These are phyloP conservation scores for Tipula helvola DNA, from an alignment of 2,888 invertebrate species.

Conservation along the genomic window DNA sequence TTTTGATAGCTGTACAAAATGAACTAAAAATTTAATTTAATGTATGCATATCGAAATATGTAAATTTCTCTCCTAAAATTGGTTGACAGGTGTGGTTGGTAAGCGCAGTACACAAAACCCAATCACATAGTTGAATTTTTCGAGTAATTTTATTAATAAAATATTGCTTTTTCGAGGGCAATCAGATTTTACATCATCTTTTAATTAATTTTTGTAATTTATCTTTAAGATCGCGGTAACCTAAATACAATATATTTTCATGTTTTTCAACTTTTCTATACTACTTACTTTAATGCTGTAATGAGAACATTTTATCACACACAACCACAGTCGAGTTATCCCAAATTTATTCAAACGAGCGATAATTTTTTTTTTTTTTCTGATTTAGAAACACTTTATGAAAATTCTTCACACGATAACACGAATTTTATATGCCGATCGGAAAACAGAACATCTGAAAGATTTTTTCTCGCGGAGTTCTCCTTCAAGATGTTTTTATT, in stretches of 20 bases:
- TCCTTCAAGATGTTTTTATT: not conserved
- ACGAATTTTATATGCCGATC: not conserved
- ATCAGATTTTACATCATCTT: not conserved
- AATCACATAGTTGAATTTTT: not conserved
- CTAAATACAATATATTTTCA: not conserved
- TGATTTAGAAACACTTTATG: not conserved
- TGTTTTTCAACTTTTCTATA: not conserved
- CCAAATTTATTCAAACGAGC: not conserved
- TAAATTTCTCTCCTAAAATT: not conserved
- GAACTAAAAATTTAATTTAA: not conserved
- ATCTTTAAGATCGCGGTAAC: not conserved
- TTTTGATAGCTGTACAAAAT: not conserved
- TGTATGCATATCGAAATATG: not conserved
- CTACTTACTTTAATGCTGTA: not conserved
- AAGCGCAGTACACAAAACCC: not conserved
- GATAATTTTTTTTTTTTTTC: not conserved
- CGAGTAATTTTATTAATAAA: not conserved
- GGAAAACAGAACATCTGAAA: not conserved
- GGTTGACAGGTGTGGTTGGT: not conserved
- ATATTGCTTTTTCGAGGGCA: not conserved
- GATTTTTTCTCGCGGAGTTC: not conserved
- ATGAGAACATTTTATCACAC: not conserved
- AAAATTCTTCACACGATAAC: not conserved
- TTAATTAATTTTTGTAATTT: not conserved
- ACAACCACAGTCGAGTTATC: not conserved